A percentile compares a stretch with the other conserved stretches of the same genome.
Conservation (phyloP, 2,888 invertebrate genomes). For the Drosophila mettleri region DNA sequence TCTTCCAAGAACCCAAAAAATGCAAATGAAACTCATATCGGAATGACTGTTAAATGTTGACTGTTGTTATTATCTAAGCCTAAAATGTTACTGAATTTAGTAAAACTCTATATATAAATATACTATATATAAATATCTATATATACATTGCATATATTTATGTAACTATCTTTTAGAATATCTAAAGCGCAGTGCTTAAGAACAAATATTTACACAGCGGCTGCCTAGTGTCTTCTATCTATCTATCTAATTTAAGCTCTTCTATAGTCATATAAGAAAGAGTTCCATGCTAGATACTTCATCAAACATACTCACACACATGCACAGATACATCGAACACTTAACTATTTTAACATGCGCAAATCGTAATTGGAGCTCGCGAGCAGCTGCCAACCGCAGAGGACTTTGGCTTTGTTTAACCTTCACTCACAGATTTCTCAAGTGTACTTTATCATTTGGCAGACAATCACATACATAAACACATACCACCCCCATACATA, state of each 20-base stretch:
- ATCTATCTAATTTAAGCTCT: slow-evolving; percentile 51
- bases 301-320: neutral
- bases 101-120: slow-evolving; percentile 23
- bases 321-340: slow-evolving; percentile 5
- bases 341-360: slow-evolving; percentile 58
- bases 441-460: slow-evolving; percentile 64
- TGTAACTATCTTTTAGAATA: slow-evolving; percentile 48
- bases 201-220: slow-evolving; percentile 44
- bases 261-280: slow-evolving; percentile 26
- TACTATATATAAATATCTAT: slow-evolving; percentile 27
- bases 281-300: slow-evolving; percentile 6
- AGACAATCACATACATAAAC: slow-evolving; percentile 40
- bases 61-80: slow-evolving; percentile 77
- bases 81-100: slow-evolving; percentile 37
- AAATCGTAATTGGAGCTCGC: slow-evolving; percentile 23
- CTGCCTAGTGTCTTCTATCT: slow-evolving; percentile 31
- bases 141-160: slow-evolving; percentile 42
- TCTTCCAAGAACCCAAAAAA: slow-evolving; percentile 68
- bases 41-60: slow-evolving; percentile 84
- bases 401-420: slow-evolving; percentile 39
- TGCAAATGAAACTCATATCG: slow-evolving; percentile 78
- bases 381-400: slow-evolving; percentile 13
- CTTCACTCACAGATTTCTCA: slow-evolving; percentile 35
- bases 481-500: slow-evolving; percentile 20
- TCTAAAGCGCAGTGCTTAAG: slow-evolving; percentile 33